A percentile compares a stretch with the other conserved stretches of the same genome.
Conservation (phyloP, 2,888 invertebrate genomes). For the Polydrusus pterygomalis region DNA sequence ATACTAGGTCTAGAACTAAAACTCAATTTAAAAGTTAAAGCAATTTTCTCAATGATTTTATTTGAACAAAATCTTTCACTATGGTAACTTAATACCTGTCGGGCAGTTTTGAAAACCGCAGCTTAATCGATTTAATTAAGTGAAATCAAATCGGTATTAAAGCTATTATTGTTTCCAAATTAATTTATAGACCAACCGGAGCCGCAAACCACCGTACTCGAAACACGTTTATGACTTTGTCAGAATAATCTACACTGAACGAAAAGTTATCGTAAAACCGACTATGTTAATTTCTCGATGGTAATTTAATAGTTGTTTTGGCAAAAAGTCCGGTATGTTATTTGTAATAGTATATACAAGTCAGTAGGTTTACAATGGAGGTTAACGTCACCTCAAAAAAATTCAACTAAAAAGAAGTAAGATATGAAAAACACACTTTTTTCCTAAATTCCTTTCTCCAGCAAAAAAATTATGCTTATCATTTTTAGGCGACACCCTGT, state of each 20-base stretch:
- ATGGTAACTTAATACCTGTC: constrained; percentile 13
- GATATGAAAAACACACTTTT: no score
- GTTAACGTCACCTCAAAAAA: no score
- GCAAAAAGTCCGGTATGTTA: no score
- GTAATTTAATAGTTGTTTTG: no score
- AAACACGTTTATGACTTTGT: constrained; percentile 41
- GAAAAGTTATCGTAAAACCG: not conserved
- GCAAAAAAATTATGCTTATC: no score
- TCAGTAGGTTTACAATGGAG: no score
- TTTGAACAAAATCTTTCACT: not conserved
- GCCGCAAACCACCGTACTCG: constrained; percentile 26
- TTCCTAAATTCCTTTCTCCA: no score
- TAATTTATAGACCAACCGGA: constrained; percentile 41
- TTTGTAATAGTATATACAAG: no score
- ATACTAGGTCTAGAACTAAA: not conserved
- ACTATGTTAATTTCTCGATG: not conserved
- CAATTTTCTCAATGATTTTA: not conserved
- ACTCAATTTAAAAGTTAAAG: not conserved
- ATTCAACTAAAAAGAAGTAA: no score
- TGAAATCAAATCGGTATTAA: constrained; percentile 44
- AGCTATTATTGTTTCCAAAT: constrained; percentile 48
- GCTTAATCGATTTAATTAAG: constrained; percentile 48
- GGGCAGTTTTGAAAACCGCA: constrained; percentile 35
- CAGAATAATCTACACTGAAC: constrained; percentile 36
- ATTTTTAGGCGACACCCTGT: no score